Conservation (phyloP, 2,888 invertebrate genomes). For the Athrips mouffetella region DNA sequence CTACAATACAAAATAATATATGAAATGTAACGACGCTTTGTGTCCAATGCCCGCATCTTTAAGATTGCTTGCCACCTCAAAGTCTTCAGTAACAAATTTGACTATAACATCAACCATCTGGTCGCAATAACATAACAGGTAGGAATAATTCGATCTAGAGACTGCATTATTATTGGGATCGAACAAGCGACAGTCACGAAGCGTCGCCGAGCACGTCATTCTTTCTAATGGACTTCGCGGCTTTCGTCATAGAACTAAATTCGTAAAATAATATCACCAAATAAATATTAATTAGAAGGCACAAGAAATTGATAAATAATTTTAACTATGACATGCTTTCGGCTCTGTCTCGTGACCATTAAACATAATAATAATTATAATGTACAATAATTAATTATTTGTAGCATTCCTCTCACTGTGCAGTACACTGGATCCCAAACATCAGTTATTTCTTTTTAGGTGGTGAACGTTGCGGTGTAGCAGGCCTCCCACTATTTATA, state of each 20-base stretch:
- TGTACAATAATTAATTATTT: conserved; percentile 74
- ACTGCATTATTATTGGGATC: conserved; percentile 57
- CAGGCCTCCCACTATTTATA: conserved; percentile 90
- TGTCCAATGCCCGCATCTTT: conserved; percentile 70
- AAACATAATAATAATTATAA: conserved; percentile 69
- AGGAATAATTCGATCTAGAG: conserved; percentile 45
- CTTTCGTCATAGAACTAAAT: conserved; percentile 55
- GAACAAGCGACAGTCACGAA: conserved; percentile 65
- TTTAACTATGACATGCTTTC: conserved; percentile 59
- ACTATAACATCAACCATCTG: conserved; percentile 55
- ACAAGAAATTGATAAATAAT: conserved; percentile 74
- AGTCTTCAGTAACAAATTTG: conserved; percentile 55
- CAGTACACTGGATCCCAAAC: conserved; percentile 70
- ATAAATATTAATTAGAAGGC: conserved; percentile 74
- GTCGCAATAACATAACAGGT: conserved; percentile 52
- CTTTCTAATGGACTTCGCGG: conserved; percentile 27
- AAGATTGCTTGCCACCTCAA: conserved; percentile 59
- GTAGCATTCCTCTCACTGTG: conserved; percentile 75
- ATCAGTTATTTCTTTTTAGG: conserved; percentile 84
- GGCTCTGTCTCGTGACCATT: conserved; percentile 67
- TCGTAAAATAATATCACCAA: conserved; percentile 74
- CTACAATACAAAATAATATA: conserved; percentile 66
- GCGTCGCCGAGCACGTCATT: conserved; percentile 63
- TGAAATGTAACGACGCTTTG: conserved; percentile 54
- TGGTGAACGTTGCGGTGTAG: conserved; percentile 89